These are phyloP conservation scores for Epizoanthus stellaris DNA, from an alignment of 92 coral and sea anemone genomes.

Conservation along the genomic window DNA sequence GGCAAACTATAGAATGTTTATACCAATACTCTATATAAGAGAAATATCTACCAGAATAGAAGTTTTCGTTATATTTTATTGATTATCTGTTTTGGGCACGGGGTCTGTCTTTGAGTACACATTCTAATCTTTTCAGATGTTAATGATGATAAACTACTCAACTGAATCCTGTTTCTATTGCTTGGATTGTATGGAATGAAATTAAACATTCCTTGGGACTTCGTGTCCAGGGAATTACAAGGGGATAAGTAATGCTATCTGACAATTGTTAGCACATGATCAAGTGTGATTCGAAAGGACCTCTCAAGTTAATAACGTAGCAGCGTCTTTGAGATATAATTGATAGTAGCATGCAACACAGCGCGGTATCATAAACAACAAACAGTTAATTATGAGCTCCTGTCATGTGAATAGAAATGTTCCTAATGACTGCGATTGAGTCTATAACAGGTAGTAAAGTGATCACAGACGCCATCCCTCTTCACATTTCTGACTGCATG, in stretches of 20 bases:
- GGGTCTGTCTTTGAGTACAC: constrained; percentile 23
- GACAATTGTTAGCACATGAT: constrained; percentile 25
- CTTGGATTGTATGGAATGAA: constrained; percentile 1
- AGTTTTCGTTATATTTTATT: not conserved
- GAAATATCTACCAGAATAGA: not conserved
- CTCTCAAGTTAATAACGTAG: constrained; percentile 11
- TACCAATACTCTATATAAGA: not conserved
- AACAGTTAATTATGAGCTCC: not conserved
- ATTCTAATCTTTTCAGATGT: not conserved
- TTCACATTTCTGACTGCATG: constrained; percentile 31
- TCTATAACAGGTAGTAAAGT: constrained; percentile 31
- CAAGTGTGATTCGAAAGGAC: not conserved
- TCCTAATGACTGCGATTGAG: constrained; percentile 9
- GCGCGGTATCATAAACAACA: constrained; percentile 1
- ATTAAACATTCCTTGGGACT: not conserved
- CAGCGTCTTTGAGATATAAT: constrained; percentile 14
- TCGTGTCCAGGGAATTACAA: not conserved
- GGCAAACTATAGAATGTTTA: not conserved
- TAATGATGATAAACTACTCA: constrained; percentile 4
- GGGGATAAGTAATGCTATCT: not conserved
- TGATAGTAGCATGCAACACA: not conserved
- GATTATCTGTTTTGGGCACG: constrained; percentile 2
- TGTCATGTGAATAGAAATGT: constrained; percentile 10
- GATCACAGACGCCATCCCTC: constrained; percentile 26
- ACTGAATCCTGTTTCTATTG: constrained; percentile 13